A percentile compares a stretch with the other conserved stretches of the same genome.
Evolutionary conservation across 2,888 invertebrate genomes (phyloP).

Genomic region (Volucella zonaria): DNA sequence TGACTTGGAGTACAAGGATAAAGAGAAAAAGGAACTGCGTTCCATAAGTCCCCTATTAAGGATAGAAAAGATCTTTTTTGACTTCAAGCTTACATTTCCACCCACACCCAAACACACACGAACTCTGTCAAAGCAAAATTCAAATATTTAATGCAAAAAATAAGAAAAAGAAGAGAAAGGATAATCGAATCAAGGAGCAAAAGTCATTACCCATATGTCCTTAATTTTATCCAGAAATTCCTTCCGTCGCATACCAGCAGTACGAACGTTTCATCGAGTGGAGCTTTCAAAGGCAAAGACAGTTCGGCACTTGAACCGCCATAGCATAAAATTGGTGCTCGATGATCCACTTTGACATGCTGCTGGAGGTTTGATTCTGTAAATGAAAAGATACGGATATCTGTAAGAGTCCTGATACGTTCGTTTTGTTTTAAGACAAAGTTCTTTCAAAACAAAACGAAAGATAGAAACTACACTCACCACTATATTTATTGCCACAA

Average conservation of each 20-base stretch:
- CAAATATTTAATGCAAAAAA: constrained; percentile 31
- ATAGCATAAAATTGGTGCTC: constrained; percentile 76
- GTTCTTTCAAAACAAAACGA: not conserved
- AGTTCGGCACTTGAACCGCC: constrained; percentile 75
- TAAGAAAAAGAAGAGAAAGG: constrained; percentile 13
- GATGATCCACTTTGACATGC: constrained; percentile 76
- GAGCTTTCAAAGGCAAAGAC: constrained; percentile 76
- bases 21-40: constrained; percentile 17
- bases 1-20: constrained; percentile 9
- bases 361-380: constrained; percentile 75
- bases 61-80: constrained; percentile 37
- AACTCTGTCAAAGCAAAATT: not conserved
- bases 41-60: constrained; percentile 15
- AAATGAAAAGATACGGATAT: constrained; percentile 41
- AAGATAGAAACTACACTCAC: constrained; percentile 65
- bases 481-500: constrained; percentile 69
- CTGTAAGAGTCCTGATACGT: constrained; percentile 22
- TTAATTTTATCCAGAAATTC: constrained; percentile 77
- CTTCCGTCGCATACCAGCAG: constrained; percentile 75
- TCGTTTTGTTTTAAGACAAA: constrained; percentile 5
- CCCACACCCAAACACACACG: constrained; percentile 8
- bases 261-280: constrained; percentile 76
- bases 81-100: constrained; percentile 14
- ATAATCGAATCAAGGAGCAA: constrained; percentile 59
- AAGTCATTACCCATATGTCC: constrained; percentile 74